A percentile compares a stretch with the other conserved stretches of the same genome.
These are phyloP conservation scores for Zeugodacus cucurbitae DNA, from an alignment of 1,140 invertebrate genomes.

Conservation along the genomic window DNA sequence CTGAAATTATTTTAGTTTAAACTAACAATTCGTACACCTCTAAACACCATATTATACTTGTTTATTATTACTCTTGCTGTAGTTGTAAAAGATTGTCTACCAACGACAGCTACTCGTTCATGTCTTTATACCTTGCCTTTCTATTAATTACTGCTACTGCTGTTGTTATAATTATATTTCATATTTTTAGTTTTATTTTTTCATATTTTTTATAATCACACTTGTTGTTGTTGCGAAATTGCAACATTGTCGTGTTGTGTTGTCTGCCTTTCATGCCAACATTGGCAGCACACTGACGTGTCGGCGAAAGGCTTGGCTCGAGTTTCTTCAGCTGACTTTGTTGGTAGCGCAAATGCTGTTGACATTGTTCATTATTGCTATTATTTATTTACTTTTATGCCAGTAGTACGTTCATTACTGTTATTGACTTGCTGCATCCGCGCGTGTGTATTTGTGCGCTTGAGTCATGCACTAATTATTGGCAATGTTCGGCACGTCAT, in stretches of 20 bases:
- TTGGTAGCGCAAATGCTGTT: neutral
- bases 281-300: neutral
- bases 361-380: neutral
- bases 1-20: no score
- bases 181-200: neutral
- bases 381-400: neutral
- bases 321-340: neutral
- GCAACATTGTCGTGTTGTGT: neutral
- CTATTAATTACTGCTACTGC: neutral
- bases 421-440: neutral
- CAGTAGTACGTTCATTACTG: neutral
- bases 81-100: no score
- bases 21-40: no score
- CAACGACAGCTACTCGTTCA: neutral
- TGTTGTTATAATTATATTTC: neutral
- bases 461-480: constrained; percentile 24
- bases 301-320: constrained; percentile 4
- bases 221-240: neutral
- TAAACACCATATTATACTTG: no score
- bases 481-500: neutral
- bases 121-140: neutral
- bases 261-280: neutral
- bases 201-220: neutral
- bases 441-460: neutral
- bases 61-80: no score